Evolutionary conservation across 2,888 invertebrate species (phyloP), one percentile per base, ranked within the genome.

Genomic region (Galerucella calmariensis): DNA sequence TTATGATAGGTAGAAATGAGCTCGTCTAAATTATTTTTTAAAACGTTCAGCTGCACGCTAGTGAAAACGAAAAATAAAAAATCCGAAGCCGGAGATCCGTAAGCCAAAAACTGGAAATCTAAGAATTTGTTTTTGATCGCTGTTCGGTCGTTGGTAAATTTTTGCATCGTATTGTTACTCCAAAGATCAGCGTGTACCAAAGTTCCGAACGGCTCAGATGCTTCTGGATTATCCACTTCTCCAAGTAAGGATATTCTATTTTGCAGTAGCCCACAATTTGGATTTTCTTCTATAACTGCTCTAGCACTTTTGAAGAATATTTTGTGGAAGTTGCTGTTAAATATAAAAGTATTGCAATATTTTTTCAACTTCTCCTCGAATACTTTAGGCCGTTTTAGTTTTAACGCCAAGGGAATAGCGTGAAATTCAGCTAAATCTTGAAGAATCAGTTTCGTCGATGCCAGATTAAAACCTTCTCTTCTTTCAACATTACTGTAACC

Each of bases 141-240:
- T 73, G 74, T 76, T 16, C 78, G 80, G 58, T 79, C 76, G 62
- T 78, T 75, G 62, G 78, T 77, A 59, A 79, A 87, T 79, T 88
- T 88, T 24, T 90, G 83, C 87, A 91, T 88, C 3, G 90, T 85
- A 78, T 91, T 91, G 80, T 91, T 91, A n/a, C 89, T 88, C 91
- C 91, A 91, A 66, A 89, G 86, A 81, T 91, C 91, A 5, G 86
- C 85, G 75, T 91, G 91, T 1, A 87, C 85, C n/a, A 91, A 86
- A 0, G 90, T 88, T 0, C 87, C 88, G 85, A 89, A 91, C 12
- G 78, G 78, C 67, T 78, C 78, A 51, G 68, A 53, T 6, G 58
- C 53, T 67, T 63, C 68, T 5, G 69, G 46, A 65, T 16, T 59
- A 9, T 67, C 65, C 48, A 56, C 44, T 51, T 69, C 51, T 11